Conservation (phyloP, 2,113 vertebrate species). For the Entosphenus tridentatus region DNA sequence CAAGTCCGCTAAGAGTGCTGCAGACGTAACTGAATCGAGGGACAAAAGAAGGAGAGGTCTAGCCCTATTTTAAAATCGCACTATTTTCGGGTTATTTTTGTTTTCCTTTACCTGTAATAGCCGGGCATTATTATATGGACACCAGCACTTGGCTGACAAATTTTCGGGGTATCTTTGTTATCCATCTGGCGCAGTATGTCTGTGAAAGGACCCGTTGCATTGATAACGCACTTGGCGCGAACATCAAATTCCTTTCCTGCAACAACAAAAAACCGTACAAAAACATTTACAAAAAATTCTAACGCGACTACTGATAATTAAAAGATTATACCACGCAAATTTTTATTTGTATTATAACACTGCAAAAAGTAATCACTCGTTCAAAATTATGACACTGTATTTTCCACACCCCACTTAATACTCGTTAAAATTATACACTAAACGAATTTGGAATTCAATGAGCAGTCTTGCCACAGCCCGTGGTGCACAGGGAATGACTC, state of each 20-base stretch:
- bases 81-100: neutral
- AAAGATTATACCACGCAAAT: too few species aligned
- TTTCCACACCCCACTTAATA: too few species aligned
- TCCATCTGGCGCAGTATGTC: conserved; percentile 66
- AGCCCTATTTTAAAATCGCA: neutral
- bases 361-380: too few species aligned
- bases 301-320: too few species aligned
- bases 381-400: too few species aligned
- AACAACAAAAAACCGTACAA: neutral
- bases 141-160: conserved; percentile 62
- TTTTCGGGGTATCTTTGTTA: conserved; percentile 39
- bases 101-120: conserved; percentile 48
- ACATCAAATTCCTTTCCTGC: conserved; percentile 92
- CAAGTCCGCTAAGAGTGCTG: too few species aligned
- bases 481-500: too few species aligned
- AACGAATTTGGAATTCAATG: too few species aligned
- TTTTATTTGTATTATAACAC: too few species aligned
- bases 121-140: conserved; percentile 61
- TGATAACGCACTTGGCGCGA: conserved; percentile 97
- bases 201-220: conserved; percentile 80
- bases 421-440: too few species aligned
- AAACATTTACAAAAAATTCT: neutral
- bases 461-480: too few species aligned
- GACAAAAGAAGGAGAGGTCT: neutral
- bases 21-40: too few species aligned